Evolutionary conservation across 1,140 invertebrate genomes (phyloP).

Genomic region (Octopus sinensis): DNA sequence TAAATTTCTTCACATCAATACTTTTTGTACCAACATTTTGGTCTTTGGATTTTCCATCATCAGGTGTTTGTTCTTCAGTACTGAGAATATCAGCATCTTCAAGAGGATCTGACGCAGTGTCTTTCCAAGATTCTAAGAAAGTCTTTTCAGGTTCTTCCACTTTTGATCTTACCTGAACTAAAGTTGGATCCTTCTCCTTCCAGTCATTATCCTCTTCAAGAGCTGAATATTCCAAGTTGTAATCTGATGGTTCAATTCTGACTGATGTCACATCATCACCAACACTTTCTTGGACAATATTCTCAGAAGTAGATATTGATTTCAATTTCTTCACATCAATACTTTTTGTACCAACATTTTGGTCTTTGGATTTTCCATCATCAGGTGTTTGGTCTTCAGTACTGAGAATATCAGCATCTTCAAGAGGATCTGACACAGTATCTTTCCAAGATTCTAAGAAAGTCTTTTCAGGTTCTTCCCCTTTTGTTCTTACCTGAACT

Average conservation of each 20-base stretch:
- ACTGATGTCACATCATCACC: too few species aligned
- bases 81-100: not conserved
- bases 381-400: too few species aligned
- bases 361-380: not conserved
- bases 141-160: not conserved
- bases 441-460: not conserved
- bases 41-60: too few species aligned
- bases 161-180: not conserved
- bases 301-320: too few species aligned
- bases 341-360: not conserved
- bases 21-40: too few species aligned
- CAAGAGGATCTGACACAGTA: not conserved
- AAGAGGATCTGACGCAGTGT: not conserved
- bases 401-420: not conserved
- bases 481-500: too few species aligned
- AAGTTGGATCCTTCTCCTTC: not conserved
- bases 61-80: too few species aligned
- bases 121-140: not conserved
- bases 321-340: too few species aligned
- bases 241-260: not conserved
- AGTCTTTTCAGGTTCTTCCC: not conserved
- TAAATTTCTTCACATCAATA: too few species aligned
- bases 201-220: not conserved
- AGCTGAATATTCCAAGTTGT: not conserved
- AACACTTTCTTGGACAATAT: too few species aligned